Conservation (phyloP, 1,140 invertebrate species). For the Harpegnathos saltator region DNA sequence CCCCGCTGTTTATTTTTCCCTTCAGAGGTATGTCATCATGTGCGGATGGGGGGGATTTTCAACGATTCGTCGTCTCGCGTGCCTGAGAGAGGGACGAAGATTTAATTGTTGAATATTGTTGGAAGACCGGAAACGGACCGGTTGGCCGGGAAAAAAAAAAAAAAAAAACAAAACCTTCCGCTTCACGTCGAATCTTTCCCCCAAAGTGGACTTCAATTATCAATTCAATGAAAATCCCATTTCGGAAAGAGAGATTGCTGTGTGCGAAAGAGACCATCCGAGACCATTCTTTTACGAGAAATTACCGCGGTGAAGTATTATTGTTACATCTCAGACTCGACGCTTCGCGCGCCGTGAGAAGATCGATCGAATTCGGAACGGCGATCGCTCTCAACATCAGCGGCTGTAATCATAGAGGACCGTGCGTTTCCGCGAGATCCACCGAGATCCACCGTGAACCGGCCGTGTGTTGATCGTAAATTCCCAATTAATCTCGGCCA, state of each 20-base stretch:
- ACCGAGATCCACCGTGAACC: background rate
- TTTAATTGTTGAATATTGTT: background rate
- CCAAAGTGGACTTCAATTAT: background rate
- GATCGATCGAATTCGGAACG: background rate
- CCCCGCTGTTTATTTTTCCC: slow-evolving; percentile 13
- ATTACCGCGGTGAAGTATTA: too few species aligned
- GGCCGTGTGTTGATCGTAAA: slow-evolving; percentile 53
- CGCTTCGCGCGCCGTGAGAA: background rate
- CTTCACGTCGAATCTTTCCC: background rate
- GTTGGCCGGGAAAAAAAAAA: too few species aligned
- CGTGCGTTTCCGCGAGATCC: background rate
- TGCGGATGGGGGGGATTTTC: background rate
- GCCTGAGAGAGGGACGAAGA: background rate
- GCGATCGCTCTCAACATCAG: background rate
- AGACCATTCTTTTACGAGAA: too few species aligned
- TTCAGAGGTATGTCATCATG: background rate
- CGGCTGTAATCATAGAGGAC: slow-evolving; percentile 32
- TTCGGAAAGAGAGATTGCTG: background rate
- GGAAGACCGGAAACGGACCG: background rate
- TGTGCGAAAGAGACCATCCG: background rate
- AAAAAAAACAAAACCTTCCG: too few species aligned
- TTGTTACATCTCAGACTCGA: background rate
- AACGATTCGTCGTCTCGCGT: background rate
- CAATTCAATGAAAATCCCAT: background rate
- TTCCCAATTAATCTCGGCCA: slow-evolving; percentile 68